These are phyloP conservation scores for Brachyhypopomus occidentalis DNA, from an alignment of 2,113 vertebrate species.

Conservation along the genomic window DNA sequence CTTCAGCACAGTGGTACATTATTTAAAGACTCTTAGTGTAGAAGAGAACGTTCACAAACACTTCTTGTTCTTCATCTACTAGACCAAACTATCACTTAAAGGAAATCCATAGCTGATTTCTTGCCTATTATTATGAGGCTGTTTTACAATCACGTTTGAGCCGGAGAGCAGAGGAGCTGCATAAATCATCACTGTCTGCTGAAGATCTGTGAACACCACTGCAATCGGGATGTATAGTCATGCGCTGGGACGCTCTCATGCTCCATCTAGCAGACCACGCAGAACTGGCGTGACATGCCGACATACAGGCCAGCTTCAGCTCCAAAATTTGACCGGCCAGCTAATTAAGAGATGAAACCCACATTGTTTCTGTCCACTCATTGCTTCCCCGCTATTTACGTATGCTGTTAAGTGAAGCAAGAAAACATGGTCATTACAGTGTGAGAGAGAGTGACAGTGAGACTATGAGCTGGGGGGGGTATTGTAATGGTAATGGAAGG, in stretches of 20 bases:
- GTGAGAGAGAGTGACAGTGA: conserved; percentile 1
- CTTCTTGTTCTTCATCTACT: background rate
- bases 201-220: background rate
- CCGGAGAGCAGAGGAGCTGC: background rate
- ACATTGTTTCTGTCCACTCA: conserved; percentile 5
- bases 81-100: background rate
- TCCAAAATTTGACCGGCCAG: background rate
- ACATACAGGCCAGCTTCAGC: conserved; percentile 12
- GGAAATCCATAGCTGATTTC: background rate
- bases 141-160: background rate
- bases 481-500: background rate
- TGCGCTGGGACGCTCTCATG: background rate
- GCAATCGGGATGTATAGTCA: background rate
- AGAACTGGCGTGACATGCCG: conserved; percentile 1
- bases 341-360: conserved; percentile 56
- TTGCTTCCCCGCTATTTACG: conserved; percentile 62
- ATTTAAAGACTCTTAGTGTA: no score
- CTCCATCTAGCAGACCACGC: background rate
- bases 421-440: conserved; percentile 55
- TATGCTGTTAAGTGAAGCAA: conserved; percentile 68
- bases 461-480: background rate
- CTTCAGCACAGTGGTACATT: no score
- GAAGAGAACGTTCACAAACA: no score
- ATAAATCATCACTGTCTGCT: background rate
- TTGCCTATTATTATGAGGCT: background rate